These are phyloP conservation scores for Zaprionus capensis DNA, from an alignment of 1,140 invertebrate genomes.

Conservation along the genomic window DNA sequence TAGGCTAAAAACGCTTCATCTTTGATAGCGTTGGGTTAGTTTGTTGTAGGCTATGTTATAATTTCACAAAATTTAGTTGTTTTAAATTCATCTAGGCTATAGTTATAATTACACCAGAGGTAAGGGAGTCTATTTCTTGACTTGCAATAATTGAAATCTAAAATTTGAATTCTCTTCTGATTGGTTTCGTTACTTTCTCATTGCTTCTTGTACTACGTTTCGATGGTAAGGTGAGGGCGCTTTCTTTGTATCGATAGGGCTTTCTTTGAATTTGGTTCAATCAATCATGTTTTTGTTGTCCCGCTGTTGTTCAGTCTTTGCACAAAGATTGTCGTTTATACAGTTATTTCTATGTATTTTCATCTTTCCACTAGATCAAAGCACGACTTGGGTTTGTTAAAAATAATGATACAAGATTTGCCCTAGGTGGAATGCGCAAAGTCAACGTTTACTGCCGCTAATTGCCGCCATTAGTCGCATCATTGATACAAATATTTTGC, in stretches of 20 bases:
- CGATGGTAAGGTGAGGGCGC: not conserved
- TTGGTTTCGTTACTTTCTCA: not conserved
- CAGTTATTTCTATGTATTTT: not conserved
- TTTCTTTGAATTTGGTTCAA: not conserved
- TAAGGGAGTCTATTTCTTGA: not conserved
- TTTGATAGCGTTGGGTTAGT: too few species aligned
- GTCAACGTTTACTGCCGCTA: not conserved
- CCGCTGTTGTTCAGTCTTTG: not conserved
- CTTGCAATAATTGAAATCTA: not conserved
- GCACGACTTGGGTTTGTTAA: not conserved
- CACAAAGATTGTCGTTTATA: not conserved
- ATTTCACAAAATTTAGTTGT: too few species aligned
- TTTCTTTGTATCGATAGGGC: not conserved
- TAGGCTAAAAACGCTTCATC: too few species aligned
- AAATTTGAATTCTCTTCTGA: not conserved
- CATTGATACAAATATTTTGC: conserved; percentile 15
- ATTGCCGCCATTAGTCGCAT: conserved; percentile 6
- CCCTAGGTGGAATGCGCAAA: not conserved
- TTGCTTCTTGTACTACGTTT: not conserved
- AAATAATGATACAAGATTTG: conserved; percentile 2
- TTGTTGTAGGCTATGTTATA: too few species aligned
- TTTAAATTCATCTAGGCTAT: too few species aligned
- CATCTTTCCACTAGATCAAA: conserved; percentile 8
- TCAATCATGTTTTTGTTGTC: not conserved
- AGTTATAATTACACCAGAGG: too few species aligned